Percentiles rank a stretch among this genome's conserved stretches.
phyloP scores from a whole-genome alignment of 2,888 invertebrate species.

The Tetragonula carbonaria region DNA sequence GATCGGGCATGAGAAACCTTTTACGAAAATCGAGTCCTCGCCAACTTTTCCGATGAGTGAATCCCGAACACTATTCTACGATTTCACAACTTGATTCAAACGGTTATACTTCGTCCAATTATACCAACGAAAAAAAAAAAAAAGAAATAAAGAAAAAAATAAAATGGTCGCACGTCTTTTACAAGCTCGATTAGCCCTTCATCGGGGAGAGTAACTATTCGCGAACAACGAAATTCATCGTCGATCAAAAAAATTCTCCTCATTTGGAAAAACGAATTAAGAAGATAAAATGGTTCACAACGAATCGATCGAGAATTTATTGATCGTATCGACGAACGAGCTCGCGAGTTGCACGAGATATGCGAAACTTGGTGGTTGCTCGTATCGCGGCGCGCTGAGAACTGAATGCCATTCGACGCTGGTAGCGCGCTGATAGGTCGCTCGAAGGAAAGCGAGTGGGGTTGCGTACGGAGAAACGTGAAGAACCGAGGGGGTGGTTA shows the following conservation, averaged over 20 bases:
- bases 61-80: neutral
- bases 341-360: neutral
- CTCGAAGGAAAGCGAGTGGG: slow-evolving; percentile 28
- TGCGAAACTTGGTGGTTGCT: slow-evolving; percentile 20
- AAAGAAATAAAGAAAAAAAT: too few relatives aligned
- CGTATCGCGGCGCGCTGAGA: slow-evolving; percentile 60
- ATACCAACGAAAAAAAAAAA: neutral
- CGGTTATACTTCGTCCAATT: too few relatives aligned
- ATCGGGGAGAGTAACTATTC: neutral
- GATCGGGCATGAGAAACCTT: neutral
- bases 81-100: neutral
- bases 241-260: neutral
- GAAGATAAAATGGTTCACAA: too few relatives aligned
- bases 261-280: too few relatives aligned
- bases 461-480: slow-evolving; percentile 26
- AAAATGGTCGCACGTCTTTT: neutral
- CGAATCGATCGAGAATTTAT: neutral
- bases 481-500: neutral
- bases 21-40: neutral
- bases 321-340: neutral
- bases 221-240: neutral
- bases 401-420: slow-evolving; percentile 57
- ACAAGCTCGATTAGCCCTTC: neutral
- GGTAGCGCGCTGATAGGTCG: slow-evolving; percentile 29
- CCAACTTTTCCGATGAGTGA: too few relatives aligned